phyloP scores from a whole-genome alignment of 2,797 vertebrate species.

The Allobates femoralis region DNA sequence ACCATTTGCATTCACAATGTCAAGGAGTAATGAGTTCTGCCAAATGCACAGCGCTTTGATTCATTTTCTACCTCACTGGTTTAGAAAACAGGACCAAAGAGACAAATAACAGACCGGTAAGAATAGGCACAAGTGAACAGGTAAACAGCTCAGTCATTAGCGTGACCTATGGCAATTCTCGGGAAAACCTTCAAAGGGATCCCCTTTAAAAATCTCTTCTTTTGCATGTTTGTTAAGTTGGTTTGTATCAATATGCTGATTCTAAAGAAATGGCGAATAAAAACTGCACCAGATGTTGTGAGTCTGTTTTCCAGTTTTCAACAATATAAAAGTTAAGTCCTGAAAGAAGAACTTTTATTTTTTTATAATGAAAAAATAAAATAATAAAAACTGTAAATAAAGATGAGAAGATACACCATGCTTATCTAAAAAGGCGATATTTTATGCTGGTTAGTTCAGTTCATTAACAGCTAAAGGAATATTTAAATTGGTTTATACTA shows the following conservation, averaged over 20 bases:
- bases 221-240: background rate
- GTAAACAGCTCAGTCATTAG: slow-evolving; percentile 19
- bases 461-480: too few relatives aligned
- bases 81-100: slow-evolving; percentile 39
- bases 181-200: background rate
- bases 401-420: background rate
- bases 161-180: background rate
- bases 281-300: background rate
- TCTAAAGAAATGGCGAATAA: background rate
- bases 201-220: background rate
- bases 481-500: too few relatives aligned
- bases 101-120: slow-evolving; percentile 31
- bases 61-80: slow-evolving; percentile 50
- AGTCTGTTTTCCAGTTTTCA: background rate
- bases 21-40: slow-evolving; percentile 52
- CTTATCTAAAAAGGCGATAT: background rate
- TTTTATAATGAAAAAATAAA: background rate
- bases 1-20: slow-evolving; percentile 46
- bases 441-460: too few relatives aligned
- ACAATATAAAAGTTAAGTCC: background rate
- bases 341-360: background rate
- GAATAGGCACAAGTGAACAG: slow-evolving; percentile 13
- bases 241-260: background rate
- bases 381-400: background rate
- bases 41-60: slow-evolving; percentile 36